Evolutionary conservation across 2,113 vertebrate species (phyloP).

Genomic region (Xiphophorus hellerii): DNA sequence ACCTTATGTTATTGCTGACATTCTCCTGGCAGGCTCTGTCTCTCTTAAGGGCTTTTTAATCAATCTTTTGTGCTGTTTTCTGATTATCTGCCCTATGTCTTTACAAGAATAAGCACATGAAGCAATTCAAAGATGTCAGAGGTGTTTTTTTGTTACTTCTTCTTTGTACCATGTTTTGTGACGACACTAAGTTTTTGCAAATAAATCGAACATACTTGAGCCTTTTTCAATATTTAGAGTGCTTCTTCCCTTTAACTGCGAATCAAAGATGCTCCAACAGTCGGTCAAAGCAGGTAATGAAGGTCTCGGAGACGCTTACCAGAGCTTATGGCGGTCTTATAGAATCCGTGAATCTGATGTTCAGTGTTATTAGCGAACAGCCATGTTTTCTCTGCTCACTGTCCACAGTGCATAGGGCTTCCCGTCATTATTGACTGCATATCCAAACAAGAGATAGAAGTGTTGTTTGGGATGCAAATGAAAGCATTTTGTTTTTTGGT

Average conservation of each 20-base stretch:
- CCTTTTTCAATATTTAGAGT: not conserved
- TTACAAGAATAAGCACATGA: conserved; percentile 34
- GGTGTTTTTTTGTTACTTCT: conserved; percentile 51
- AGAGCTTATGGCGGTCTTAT: too few relatives aligned
- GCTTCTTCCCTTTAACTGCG: not conserved
- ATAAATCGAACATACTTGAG: conserved; percentile 77
- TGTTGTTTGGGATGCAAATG: too few relatives aligned
- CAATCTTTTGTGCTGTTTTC: conserved; percentile 37
- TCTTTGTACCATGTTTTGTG: conserved; percentile 70
- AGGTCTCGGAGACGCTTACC: too few relatives aligned
- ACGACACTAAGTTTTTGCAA: conserved; percentile 73
- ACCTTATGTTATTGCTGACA: conserved; percentile 4
- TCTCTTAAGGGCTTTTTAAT: conserved; percentile 61
- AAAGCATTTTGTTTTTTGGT: too few relatives aligned
- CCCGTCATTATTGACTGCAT: too few relatives aligned
- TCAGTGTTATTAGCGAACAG: too few relatives aligned
- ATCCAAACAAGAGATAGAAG: too few relatives aligned
- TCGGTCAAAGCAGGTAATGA: too few relatives aligned
- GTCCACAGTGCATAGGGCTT: too few relatives aligned
- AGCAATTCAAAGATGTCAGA: conserved; percentile 51
- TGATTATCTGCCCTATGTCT: conserved; percentile 34
- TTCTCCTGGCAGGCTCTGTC: conserved; percentile 39
- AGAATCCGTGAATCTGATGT: too few relatives aligned
- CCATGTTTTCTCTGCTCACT: too few relatives aligned
- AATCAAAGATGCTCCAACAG: too few relatives aligned